Base-by-base conservation (phyloP, 2,888 invertebrate species). In the Troides helena region DNA sequence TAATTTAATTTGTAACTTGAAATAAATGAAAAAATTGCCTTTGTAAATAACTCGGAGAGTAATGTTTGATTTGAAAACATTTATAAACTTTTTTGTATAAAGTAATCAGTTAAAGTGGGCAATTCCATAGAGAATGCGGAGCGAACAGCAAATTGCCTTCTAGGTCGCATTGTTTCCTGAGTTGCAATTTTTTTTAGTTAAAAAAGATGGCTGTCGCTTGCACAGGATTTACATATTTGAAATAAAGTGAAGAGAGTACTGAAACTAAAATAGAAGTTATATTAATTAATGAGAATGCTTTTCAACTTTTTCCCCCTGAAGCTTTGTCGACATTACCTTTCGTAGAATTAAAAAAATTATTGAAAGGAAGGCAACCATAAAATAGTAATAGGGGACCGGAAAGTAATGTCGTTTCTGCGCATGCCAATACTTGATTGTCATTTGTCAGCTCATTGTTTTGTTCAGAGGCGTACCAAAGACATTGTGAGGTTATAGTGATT, bases 221-320 rank as follows among this genome's bases (percentile, higher is more conserved):
- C 65, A 18, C 68, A 39, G 30, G 46, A 69, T 70, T 68, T 72
- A 68, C 72, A 72, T 70, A 70, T 68, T 72, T 72, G 65, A 70
- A 71, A 69, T 68, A 64, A 50, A 39, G n/a, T 60, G 46, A 62
- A 60, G 59, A 72, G 36, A 57, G 63, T 43, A 21, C 43, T 10
- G 18, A 50, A 69, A 61, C 56, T 56, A 69, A 53, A 64, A 53
- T 21, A 64, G 59, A 59, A 68, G 64, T 60, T 69, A 39, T 65
- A 62, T 65, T 69, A 69, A 69, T 62, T 65, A 65, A 60, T 59
- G 39, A 63, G 58, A 58, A 53, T 64, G 64, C 53, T 68, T 68
- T 60, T 50, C 50, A 50, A 50, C 50, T 50, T 50, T 50, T 17
- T 50, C 50, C 50, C 14, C 46, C 17, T 1, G 18, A 50, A 50